Base-by-base conservation (phyloP, 2,113 vertebrate genomes). In the Xyliphius kryptos region DNA sequence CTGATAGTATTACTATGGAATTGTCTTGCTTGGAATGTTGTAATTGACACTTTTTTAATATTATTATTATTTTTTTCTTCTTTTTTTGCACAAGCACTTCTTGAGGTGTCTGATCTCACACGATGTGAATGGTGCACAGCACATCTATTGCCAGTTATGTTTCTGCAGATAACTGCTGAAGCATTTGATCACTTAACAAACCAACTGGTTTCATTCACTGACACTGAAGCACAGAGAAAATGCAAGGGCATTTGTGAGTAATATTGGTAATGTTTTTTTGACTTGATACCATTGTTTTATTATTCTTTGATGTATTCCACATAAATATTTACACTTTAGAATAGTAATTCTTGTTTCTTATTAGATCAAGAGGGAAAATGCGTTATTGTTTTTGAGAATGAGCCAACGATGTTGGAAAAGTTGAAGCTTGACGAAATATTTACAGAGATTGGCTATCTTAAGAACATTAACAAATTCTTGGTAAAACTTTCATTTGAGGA, bases 51-150 rank as follows among this genome's bases (percentile, higher is more conserved):
- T 19, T 58, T 21, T 14, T 78, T 82, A 32, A 64, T n/a, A n/a
- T n/a, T n/a, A n/a, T n/a, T n/a, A n/a, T n/a, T n/a, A n/a, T 5
- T 6, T 43, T 13, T 48, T 2, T 14, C 19, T 3, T 26, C 38
- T 2, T 13, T 19, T 38, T 13, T 79, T 52, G 61, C 73, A 66
- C 79, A 81, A 50, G 83, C 89, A 76, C 77, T 76, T 63, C 80
- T 93, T 68, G 77, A 85, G 76, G 84, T 89, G 44, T 89, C 87
- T 46, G 85, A 89, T 59, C 78, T 93, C 69, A 89, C 77, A 50
- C 88, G 88, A 73, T 91, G 89, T 74, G 90, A 92, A 76, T 91
- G 86, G 89, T 92, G 91, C 73, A 81, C 79, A 50, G 86, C 82
- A 53, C 78, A 84, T 55, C 86, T 84, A 72, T 70, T 91, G 36